phyloP scores from a whole-genome alignment of 2,113 vertebrate species.

The Artemisiospiza belli region DNA sequence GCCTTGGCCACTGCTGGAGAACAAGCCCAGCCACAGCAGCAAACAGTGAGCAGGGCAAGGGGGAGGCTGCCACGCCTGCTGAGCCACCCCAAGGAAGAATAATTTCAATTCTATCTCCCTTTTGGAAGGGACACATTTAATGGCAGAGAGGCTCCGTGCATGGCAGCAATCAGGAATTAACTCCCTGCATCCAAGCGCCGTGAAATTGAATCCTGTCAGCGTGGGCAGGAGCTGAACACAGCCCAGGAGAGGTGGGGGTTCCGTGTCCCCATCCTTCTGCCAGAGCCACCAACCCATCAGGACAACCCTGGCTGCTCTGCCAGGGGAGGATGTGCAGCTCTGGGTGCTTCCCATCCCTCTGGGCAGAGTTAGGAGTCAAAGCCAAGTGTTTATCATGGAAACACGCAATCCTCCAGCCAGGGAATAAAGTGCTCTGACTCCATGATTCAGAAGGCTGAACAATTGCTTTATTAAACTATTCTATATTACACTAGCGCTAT shows the following conservation, averaged over 20 bases:
- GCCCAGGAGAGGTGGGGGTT: not conserved
- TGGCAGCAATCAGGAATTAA: not conserved
- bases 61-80: not conserved
- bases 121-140: slow-evolving; percentile 10
- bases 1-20: not conserved
- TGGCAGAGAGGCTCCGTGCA: not conserved
- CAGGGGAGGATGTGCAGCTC: not conserved
- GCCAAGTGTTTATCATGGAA: too few relatives aligned
- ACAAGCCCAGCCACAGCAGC: not conserved
- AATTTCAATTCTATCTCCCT: slow-evolving; percentile 6
- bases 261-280: not conserved
- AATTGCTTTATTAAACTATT: too few relatives aligned
- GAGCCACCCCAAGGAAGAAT: not conserved
- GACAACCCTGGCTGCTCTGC: not conserved
- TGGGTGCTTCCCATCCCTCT: too few relatives aligned
- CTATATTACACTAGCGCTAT: too few relatives aligned
- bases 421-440: too few relatives aligned
- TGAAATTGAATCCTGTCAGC: slow-evolving; percentile 57
- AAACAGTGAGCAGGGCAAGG: not conserved
- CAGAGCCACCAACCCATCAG: accelerated
- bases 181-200: slow-evolving; percentile 9
- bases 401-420: too few relatives aligned
- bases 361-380: too few relatives aligned
- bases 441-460: too few relatives aligned
- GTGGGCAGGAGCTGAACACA: not conserved